Evolutionary conservation across 2,113 vertebrate species (phyloP).

Genomic region (Trinectes maculatus): DNA sequence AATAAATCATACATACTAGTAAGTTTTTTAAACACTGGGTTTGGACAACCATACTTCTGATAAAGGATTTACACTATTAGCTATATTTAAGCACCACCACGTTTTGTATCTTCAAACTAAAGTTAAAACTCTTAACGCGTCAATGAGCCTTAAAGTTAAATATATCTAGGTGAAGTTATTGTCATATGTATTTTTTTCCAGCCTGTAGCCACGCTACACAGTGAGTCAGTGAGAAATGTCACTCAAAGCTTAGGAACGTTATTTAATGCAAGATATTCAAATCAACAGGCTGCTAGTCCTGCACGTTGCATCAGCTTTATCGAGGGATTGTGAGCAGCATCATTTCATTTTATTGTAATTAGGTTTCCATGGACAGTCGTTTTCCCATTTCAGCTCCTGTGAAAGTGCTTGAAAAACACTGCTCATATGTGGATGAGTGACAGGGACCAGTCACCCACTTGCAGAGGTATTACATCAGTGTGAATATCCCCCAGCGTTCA

Average conservation of each 20-base stretch:
- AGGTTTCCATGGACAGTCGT: not conserved
- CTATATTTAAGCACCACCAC: too few species aligned
- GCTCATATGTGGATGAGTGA: conserved; percentile 1
- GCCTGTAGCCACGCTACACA: not conserved
- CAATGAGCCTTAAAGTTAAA: too few species aligned
- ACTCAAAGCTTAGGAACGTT: not conserved
- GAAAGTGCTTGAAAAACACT: not conserved
- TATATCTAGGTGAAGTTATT: not conserved
- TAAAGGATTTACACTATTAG: too few species aligned
- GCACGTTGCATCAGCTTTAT: not conserved
- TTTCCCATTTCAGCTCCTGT: not conserved
- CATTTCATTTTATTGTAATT: conserved; percentile 11
- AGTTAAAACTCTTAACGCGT: too few species aligned
- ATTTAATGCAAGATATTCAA: not conserved
- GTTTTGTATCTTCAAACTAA: too few species aligned
- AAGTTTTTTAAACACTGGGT: too few species aligned
- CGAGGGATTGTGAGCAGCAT: not conserved
- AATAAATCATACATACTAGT: too few species aligned
- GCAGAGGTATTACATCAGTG: conserved; percentile 34
- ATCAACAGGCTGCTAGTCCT: not conserved
- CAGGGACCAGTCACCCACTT: not conserved
- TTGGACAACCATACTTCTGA: too few species aligned
- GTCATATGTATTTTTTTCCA: not conserved
- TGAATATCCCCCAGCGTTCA: not conserved
- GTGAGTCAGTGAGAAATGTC: not conserved